These are phyloP conservation scores for Lophochroa leadbeateri DNA, from an alignment of 2,113 vertebrate genomes.

Conservation along the genomic window DNA sequence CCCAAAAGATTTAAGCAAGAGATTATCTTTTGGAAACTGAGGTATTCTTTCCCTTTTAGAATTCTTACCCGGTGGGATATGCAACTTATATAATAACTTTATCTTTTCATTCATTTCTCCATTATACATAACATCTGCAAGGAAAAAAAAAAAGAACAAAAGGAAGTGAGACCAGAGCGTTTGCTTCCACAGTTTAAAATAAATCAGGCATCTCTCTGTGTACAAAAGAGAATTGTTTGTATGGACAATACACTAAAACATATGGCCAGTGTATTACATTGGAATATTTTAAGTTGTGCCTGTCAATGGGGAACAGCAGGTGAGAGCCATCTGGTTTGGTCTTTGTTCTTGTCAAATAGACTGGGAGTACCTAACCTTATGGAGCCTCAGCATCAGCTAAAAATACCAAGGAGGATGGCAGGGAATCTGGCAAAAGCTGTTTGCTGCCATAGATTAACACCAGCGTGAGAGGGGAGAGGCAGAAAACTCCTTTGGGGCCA, in stretches of 20 bases:
- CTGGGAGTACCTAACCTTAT: background rate
- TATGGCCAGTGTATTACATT: background rate
- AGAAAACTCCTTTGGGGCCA: background rate
- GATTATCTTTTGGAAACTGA: background rate
- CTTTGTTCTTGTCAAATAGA: background rate
- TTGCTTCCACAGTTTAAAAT: slow-evolving; percentile 12
- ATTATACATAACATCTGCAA: slow-evolving; percentile 88
- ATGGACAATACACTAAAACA: background rate
- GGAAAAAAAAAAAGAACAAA: background rate
- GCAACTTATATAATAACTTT: slow-evolving; percentile 88
- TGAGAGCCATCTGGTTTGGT: background rate
- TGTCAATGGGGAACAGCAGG: background rate
- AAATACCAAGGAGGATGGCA: background rate
- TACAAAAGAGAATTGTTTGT: background rate
- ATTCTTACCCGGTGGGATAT: slow-evolving; percentile 90
- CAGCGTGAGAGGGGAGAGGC: background rate
- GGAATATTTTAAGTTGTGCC: background rate
- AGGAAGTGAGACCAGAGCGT: background rate
- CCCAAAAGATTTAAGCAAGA: background rate
- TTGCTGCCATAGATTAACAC: background rate
- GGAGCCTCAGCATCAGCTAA: background rate
- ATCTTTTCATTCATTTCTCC: slow-evolving; percentile 96
- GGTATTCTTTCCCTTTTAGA: background rate
- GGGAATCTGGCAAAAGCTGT: background rate
- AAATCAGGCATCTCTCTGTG: background rate